Conservation (phyloP, 2,888 invertebrate genomes). For the Eurytoma californica region DNA sequence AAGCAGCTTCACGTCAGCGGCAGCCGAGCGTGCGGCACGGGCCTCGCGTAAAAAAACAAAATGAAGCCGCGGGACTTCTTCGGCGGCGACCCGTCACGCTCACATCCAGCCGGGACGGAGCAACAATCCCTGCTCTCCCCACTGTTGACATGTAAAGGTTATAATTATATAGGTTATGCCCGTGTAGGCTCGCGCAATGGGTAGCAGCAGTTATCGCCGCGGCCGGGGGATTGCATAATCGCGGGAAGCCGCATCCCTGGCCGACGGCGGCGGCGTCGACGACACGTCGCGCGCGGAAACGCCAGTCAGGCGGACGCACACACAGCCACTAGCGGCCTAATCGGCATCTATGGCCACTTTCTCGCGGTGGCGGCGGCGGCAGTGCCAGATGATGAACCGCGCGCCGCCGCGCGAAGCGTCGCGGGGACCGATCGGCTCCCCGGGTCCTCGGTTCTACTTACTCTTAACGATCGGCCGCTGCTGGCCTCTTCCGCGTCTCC, state of each 20-base stretch:
- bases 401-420: neutral
- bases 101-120: neutral
- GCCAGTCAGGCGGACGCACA: neutral
- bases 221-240: conserved; percentile 49
- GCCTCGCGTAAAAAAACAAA: conserved; percentile 7
- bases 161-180: conserved; percentile 56
- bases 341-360: no score
- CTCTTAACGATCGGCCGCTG: no score
- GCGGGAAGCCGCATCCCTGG: conserved; percentile 18
- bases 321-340: neutral
- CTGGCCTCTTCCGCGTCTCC: no score
- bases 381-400: neutral
- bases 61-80: neutral
- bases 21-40: neutral
- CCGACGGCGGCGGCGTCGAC: neutral
- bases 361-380: neutral
- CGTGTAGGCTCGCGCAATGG: conserved; percentile 1
- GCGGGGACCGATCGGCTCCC: no score
- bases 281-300: conserved; percentile 7
- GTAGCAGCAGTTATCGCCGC: conserved; percentile 1
- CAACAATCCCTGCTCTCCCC: conserved; percentile 21
- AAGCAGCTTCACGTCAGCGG: neutral
- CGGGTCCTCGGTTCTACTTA: no score
- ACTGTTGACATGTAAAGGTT: conserved; percentile 58
- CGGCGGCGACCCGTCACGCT: conserved; percentile 7